Evolutionary conservation across 2,113 vertebrate genomes (phyloP), one percentile per base, ranked within the genome.

Genomic region (Condylura cristata): DNA sequence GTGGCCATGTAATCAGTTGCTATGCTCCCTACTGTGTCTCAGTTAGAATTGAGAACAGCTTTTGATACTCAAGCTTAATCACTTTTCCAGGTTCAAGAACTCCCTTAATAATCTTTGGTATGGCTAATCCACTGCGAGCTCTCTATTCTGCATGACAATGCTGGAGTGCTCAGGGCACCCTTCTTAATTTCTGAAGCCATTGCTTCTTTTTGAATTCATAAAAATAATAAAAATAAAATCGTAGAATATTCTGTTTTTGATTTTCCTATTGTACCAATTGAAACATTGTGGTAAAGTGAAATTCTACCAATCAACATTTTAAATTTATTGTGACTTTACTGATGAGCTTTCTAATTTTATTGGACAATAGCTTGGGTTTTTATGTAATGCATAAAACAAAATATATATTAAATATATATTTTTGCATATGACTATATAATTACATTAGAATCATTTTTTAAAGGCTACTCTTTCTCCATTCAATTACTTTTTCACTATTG

Each of bases 61-160:
- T 94, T 87, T 75, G 86, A 82, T 92, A 87, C 44, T 88, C 32
- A 75, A 60, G 34, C 6, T 90, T 93, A 95, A 93, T 92, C 74
- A 90, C 22, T 92, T 87, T 84, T 91, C 74, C 22, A 93, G 46
- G 48, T 81, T 90, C 63, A 86, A 90, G 53, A 20, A 76, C 10
- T 70, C 63, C 16, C 39, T 94, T 93, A 91, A 80, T 83, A 93
- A 93, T 37, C 56, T 48, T 75, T 76, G 6, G 10, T 75, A n/a
- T 68, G 24, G 20, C 13, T 89, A 28, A 76, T 26, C n/a, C 16
- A 51, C 1, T 20, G 22, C 70, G 92, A 93, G 5, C 4, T 65
- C 30, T 65, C 93, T 83, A 85, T 74, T 51, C 24, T 68, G 9
- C n/a, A 80, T 75, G 58, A 48, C 24, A 84, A 3, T 0, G 5